phyloP scores from a whole-genome alignment of 2,797 vertebrate genomes.

The Chelmon rostratus region DNA sequence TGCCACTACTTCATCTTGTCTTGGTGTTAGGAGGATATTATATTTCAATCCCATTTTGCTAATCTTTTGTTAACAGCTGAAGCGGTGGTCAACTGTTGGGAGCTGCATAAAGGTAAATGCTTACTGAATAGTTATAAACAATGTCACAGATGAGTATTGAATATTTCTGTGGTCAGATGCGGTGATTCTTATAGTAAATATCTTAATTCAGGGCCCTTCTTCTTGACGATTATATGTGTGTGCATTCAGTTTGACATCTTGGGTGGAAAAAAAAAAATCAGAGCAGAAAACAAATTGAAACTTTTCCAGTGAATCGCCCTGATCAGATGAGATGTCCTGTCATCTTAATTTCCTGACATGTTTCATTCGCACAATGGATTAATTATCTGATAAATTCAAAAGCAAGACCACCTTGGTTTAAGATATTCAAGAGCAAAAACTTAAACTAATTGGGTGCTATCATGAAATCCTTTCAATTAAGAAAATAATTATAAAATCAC shows the following conservation, averaged over 20 bases:
- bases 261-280: not conserved
- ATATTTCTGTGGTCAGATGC: not conserved
- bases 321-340: conserved; percentile 9
- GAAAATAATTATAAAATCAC: not conserved
- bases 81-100: conserved; percentile 83
- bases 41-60: conserved; percentile 80
- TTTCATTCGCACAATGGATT: not conserved
- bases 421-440: not conserved
- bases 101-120: conserved; percentile 80
- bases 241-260: conserved; percentile 29
- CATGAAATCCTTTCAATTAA: not conserved
- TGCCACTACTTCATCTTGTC: conserved; percentile 73
- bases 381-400: not conserved
- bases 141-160: not conserved
- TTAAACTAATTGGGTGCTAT: not conserved
- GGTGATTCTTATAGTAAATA: not conserved
- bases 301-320: conserved; percentile 26
- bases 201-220: not conserved
- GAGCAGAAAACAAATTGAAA: conserved; percentile 1
- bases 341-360: not conserved
- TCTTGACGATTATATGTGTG: conserved; percentile 22
- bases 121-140: conserved; percentile 32
- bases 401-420: not conserved
- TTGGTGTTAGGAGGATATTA: conserved; percentile 59
- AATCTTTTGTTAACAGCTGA: conserved; percentile 82